These are phyloP conservation scores for Xiphophorus birchmanni DNA, from an alignment of 2,797 vertebrate species.

Conservation along the genomic window DNA sequence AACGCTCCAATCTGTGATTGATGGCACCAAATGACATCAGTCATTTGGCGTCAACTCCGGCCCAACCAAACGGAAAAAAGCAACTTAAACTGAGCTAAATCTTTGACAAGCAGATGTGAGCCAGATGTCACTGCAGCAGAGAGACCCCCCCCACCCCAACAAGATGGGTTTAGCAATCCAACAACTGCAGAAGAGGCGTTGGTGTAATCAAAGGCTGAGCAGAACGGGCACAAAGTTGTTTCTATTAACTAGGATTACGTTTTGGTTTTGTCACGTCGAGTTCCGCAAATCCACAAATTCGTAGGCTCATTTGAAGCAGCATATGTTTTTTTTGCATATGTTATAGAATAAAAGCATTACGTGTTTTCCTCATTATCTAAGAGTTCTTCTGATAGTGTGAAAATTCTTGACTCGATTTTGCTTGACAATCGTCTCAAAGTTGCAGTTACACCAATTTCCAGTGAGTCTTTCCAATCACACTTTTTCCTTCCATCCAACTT, in stretches of 20 bases:
- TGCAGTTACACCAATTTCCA: neutral
- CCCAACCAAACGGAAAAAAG: constrained; percentile 65
- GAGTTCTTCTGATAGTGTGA: too few species aligned
- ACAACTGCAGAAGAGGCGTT: constrained; percentile 47
- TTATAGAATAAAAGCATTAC: neutral
- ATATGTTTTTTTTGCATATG: neutral
- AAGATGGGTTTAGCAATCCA: constrained; percentile 67
- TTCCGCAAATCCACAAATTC: constrained; percentile 16
- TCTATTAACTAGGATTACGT: constrained; percentile 70
- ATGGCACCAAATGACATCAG: constrained; percentile 11
- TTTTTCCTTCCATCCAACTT: neutral
- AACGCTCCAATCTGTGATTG: constrained; percentile 43
- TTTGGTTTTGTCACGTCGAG: constrained; percentile 39
- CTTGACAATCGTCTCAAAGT: neutral
- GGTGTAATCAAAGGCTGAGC: constrained; percentile 70
- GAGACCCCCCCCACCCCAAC: constrained; percentile 27
- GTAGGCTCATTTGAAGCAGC: neutral
- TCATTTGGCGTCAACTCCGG: constrained; percentile 62
- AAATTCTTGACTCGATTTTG: neutral
- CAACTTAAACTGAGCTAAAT: constrained; percentile 81
- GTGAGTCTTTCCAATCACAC: neutral
- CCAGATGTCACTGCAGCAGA: constrained; percentile 78
- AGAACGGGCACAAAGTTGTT: constrained; percentile 48
- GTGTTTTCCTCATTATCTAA: neutral
- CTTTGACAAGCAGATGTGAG: constrained; percentile 80